phyloP scores from a whole-genome alignment of 2,888 invertebrate species.

The Allacma fusca region DNA sequence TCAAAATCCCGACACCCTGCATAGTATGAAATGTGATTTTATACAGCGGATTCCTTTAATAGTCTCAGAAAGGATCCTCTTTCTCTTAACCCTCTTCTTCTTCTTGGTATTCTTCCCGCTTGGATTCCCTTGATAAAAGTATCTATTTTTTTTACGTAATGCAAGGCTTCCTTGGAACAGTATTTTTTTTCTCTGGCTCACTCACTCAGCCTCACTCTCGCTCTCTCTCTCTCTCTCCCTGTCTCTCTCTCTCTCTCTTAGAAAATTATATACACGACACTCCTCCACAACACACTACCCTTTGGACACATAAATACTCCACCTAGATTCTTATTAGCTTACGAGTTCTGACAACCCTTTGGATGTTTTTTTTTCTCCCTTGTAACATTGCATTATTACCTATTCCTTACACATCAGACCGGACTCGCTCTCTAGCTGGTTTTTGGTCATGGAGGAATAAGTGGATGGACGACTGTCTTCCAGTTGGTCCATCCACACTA shows the following conservation, averaged over 20 bases:
- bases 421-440: too few relatives aligned
- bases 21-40: background rate
- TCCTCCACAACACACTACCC: constrained; percentile 28
- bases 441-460: too few relatives aligned
- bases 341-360: constrained; percentile 40
- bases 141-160: too few relatives aligned
- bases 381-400: background rate
- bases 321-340: constrained; percentile 41
- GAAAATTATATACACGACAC: constrained; percentile 36
- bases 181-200: background rate
- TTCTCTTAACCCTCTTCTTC: too few relatives aligned
- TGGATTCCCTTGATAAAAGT: background rate
- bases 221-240: too few relatives aligned
- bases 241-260: too few relatives aligned
- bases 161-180: background rate
- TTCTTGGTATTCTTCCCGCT: too few relatives aligned
- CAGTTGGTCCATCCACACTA: too few relatives aligned
- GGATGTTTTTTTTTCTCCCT: constrained; percentile 20
- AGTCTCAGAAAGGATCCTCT: constrained; percentile 6
- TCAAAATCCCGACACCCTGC: background rate
- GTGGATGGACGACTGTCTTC: too few relatives aligned
- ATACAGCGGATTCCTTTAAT: background rate
- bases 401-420: too few relatives aligned
- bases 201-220: too few relatives aligned
- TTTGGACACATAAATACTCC: constrained; percentile 38